phyloP scores from a whole-genome alignment of 1,140 invertebrate genomes.

The Goniozus legneri region DNA sequence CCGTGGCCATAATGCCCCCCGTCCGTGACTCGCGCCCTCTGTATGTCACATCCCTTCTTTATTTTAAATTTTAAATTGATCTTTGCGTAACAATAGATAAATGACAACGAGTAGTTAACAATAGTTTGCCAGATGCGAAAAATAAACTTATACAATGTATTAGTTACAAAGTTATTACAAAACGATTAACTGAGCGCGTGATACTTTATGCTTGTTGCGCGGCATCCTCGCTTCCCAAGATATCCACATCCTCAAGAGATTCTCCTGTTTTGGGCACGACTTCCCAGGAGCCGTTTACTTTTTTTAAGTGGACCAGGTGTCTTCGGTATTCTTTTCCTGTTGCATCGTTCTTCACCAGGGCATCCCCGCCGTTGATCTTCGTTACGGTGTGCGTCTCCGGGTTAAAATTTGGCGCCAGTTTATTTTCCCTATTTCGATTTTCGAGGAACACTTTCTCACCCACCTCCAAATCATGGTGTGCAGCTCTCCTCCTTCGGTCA shows the following conservation, averaged over 20 bases:
- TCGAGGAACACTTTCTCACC: neutral
- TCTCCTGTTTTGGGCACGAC: neutral
- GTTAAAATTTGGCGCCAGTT: neutral
- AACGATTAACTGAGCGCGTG: neutral
- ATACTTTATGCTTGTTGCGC: neutral
- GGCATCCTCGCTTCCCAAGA: no score
- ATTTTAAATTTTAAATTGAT: neutral
- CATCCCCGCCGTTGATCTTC: neutral
- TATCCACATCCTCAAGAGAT: no score
- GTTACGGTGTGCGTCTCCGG: neutral
- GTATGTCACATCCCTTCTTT: neutral
- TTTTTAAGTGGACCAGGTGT: neutral
- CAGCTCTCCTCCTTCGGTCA: no score
- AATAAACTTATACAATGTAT: neutral
- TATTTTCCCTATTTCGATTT: neutral
- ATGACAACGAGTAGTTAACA: no score
- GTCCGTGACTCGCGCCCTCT: neutral
- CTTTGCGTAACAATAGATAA: no score
- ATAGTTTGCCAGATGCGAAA: no score
- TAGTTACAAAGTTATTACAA: neutral
- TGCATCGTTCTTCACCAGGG: neutral
- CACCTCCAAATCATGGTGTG: no score
- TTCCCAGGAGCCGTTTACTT: neutral
- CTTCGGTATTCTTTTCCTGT: constrained; percentile 2
- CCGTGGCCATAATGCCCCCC: no score